These are phyloP conservation scores for Grantiella picta DNA, from an alignment of 2,113 vertebrate species.

Conservation along the genomic window DNA sequence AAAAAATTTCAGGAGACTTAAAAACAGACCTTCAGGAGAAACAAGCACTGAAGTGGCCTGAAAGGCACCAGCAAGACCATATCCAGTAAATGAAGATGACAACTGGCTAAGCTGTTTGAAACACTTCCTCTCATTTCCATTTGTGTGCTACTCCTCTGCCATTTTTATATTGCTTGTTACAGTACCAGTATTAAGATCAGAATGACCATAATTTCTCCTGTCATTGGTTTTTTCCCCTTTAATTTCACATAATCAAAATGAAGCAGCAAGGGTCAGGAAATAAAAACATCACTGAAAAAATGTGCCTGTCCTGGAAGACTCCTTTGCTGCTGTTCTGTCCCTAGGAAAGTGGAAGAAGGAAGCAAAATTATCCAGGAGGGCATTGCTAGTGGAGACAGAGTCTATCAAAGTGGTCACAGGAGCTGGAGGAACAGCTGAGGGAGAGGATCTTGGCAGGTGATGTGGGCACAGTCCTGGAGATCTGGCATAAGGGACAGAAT, in stretches of 20 bases:
- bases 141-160: neutral
- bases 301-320: neutral
- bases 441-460: neutral
- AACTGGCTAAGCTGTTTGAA: neutral
- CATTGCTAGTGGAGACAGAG: neutral
- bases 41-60: neutral
- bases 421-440: neutral
- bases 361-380: neutral
- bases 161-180: neutral
- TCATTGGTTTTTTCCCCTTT: neutral
- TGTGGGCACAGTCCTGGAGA: accelerated
- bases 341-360: neutral
- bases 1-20: neutral
- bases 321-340: neutral
- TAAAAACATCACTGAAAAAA: neutral
- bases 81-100: neutral
- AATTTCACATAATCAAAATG: neutral
- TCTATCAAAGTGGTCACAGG: neutral
- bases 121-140: neutral
- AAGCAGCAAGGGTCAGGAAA: neutral
- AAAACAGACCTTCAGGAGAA: neutral
- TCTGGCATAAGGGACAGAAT: neutral
- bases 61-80: neutral
- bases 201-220: neutral
- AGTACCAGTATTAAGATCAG: neutral